Base-by-base conservation (phyloP, 2,888 invertebrate species). In the Eupeodes luniger region DNA sequence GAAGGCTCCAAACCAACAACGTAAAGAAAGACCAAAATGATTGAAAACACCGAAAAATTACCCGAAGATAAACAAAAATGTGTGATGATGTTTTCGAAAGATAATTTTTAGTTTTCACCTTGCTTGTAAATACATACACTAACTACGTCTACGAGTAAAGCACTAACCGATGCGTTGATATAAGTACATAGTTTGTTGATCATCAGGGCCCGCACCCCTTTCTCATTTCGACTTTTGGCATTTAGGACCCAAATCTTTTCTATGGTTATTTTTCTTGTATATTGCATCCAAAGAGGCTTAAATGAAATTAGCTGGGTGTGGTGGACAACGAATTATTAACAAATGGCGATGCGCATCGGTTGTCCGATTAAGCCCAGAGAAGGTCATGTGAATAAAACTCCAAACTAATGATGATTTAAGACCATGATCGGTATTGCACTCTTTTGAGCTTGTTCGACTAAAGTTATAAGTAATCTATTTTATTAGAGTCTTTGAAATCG, bases 181-280 rank as follows among this genome's bases (percentile, higher is more conserved):
- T 27, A 7, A 9, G 40, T 40, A 7, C 6, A 27, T 53, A 11
- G 51, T 16, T 55, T 14, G 12, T 7, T 19, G 36, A n/a, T 61
- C 44, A 70, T 27, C 4, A n/a, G 4, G 14, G 14, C 44, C 67
- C 67, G 40, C 79, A 78, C 79, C 84, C 59, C 62, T 69, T 79
- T 67, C 53, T 79, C 27, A 53, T 14, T 55, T 49, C 27, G 55
- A 62, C 79, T 69, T 84, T 85, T 76, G 81, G 34, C 80, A 76
- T 76, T 80, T 59, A 66, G 66, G 16, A 27, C 11, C 14, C 12
- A n/a, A 62, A 53, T 27, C 19, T 61, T 16, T 49, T 19, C 4
- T 19, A 27, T 49, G 55, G 51, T 14, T 57, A 47, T 57, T n/a
- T 1, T 19, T 61, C 1, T 40, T 34, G 27, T 27, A 27, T 27